Conservation (phyloP, 1,140 invertebrate genomes). For the Berghia stephanieae region DNA sequence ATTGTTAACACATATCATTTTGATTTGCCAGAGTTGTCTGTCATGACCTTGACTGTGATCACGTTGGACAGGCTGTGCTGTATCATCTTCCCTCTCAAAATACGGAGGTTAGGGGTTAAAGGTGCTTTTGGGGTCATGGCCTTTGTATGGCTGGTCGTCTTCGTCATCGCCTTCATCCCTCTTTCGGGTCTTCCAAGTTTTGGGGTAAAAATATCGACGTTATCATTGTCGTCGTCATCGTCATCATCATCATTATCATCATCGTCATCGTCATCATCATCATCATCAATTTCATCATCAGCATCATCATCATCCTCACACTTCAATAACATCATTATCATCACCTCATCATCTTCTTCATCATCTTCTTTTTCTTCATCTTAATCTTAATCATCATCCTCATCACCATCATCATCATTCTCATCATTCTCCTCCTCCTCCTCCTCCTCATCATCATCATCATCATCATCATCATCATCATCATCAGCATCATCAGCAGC, state of each 20-base stretch:
- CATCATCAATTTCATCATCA: not conserved
- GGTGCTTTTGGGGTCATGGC: conserved; percentile 68
- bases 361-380: not conserved
- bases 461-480: no score
- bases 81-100: conserved; percentile 71
- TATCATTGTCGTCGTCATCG: no score
- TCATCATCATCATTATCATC: no score
- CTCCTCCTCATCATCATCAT: no score
- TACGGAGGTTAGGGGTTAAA: conserved; percentile 64
- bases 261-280: conserved; percentile 2
- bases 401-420: no score
- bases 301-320: not conserved
- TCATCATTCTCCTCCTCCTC: no score
- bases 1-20: no score
- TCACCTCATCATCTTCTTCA: no score
- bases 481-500: no score
- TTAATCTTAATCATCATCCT: no score
- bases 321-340: no score
- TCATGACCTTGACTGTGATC: conserved; percentile 72
- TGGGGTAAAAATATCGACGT: no score
- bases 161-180: conserved; percentile 67
- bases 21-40: conserved; percentile 43
- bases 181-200: conserved; percentile 69
- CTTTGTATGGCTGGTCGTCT: conserved; percentile 68
- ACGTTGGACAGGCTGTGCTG: conserved; percentile 71